phyloP scores from a whole-genome alignment of 2,888 invertebrate species.

The Serrognathus titanus region DNA sequence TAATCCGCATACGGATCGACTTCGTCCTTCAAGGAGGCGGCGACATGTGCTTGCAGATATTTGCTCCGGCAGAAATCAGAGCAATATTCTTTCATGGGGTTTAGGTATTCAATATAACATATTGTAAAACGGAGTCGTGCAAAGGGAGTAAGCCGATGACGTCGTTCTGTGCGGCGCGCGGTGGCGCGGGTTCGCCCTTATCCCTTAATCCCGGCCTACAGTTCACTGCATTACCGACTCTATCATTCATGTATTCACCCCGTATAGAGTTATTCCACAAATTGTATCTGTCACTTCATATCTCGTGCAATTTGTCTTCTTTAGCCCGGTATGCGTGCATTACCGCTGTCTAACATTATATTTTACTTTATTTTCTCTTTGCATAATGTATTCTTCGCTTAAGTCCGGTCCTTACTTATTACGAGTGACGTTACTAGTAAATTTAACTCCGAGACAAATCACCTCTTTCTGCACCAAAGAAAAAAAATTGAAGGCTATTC shows the following conservation, averaged over 20 bases:
- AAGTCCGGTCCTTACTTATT: too few relatives aligned
- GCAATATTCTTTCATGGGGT: not conserved
- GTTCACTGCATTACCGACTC: conserved; percentile 40
- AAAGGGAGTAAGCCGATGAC: conserved; percentile 10
- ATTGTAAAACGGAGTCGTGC: not conserved
- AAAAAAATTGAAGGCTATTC: too few relatives aligned
- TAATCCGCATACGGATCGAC: too few relatives aligned
- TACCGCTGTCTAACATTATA: not conserved
- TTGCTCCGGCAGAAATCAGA: too few relatives aligned
- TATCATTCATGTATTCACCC: conserved; percentile 47
- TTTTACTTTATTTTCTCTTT: too few relatives aligned
- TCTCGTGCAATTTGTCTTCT: conserved; percentile 43
- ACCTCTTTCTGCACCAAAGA: too few relatives aligned
- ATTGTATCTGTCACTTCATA: conserved; percentile 42
- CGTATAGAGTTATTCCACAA: conserved; percentile 41
- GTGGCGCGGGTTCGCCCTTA: conserved; percentile 7
- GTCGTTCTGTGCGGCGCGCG: not conserved
- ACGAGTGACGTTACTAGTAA: too few relatives aligned
- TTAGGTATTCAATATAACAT: not conserved
- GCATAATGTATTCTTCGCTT: too few relatives aligned
- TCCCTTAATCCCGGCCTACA: conserved; percentile 37
- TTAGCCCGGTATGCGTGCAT: conserved; percentile 13
- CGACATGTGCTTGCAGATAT: too few relatives aligned
- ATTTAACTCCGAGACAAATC: too few relatives aligned
- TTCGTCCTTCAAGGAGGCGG: too few relatives aligned